Percentiles rank a stretch among this genome's conserved stretches.
Conservation (phyloP, 2,888 invertebrate species). For the Oscheius onirici region DNA sequence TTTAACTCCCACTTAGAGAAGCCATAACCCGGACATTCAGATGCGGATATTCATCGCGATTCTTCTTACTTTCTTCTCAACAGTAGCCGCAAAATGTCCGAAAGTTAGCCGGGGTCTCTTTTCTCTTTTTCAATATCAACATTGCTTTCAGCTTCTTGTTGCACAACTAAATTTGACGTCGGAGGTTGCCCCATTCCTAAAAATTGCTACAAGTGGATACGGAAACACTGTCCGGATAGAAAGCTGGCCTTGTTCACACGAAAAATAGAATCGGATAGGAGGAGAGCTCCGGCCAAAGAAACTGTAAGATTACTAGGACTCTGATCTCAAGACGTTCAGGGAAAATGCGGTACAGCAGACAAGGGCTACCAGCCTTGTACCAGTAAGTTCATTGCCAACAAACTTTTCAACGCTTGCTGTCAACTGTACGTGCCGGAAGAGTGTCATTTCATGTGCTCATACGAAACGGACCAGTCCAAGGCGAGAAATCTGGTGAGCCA, state of each 20-base stretch:
- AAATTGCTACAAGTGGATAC: slow-evolving; percentile 46
- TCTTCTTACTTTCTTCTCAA: slow-evolving; percentile 1
- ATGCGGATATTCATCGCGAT: slow-evolving; percentile 10
- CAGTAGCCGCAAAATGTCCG: slow-evolving; percentile 15
- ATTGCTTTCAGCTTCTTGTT: slow-evolving; percentile 40
- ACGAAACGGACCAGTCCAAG: slow-evolving; percentile 66
- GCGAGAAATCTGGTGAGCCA: slow-evolving; percentile 60
- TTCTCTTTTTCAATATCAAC: neutral
- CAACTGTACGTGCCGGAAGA: slow-evolving; percentile 67
- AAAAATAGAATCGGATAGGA: slow-evolving; percentile 37
- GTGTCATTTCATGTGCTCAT: slow-evolving; percentile 66
- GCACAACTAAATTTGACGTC: slow-evolving; percentile 40
- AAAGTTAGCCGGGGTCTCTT: slow-evolving; percentile 3
- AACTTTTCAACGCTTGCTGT: slow-evolving; percentile 65
- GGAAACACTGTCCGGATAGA: slow-evolving; percentile 48
- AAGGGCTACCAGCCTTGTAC: slow-evolving; percentile 68
- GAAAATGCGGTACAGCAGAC: slow-evolving; percentile 66
- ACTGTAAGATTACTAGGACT: slow-evolving; percentile 27
- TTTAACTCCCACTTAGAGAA: no score
- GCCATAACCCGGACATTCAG: neutral
- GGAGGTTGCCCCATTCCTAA: slow-evolving; percentile 43
- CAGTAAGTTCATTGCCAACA: slow-evolving; percentile 64
- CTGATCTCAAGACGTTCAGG: slow-evolving; percentile 38
- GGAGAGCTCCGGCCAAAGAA: slow-evolving; percentile 41
- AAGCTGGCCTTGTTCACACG: slow-evolving; percentile 41